Evolutionary conservation across 2,888 invertebrate species (phyloP), one percentile per base, ranked within the genome.

Genomic region (Dolichomitus sp.): DNA sequence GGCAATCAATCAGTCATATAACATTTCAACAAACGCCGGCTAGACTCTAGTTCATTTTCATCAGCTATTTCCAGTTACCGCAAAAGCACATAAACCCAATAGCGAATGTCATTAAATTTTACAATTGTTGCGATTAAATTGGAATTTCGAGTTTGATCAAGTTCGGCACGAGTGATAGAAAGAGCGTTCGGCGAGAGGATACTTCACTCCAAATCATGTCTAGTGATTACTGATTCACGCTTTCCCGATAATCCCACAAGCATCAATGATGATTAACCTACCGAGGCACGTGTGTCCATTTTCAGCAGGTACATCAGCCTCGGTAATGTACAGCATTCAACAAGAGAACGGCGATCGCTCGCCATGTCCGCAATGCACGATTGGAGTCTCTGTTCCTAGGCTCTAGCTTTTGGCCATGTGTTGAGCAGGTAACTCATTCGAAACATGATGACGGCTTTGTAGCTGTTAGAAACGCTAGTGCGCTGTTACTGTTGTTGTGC

Each of bases 241-340:
- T 57, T 45, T 57, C 45, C 57, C 42, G 57, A 70, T 30, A 45
- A 57, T 27, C n/a, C 30, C 42, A 57, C 17, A 40, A 17, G 57
- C 27, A 27, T 72, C 72, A 33, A 30, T 50, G 37, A 50, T 50
- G 73, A 72, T 59, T 45, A 30, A 73, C 45, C 57, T 19, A 61
- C 33, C 19, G 48, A 50, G 23, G 48, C 61, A n/a, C 50, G 73
- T 50, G 45, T 33, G 14, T 33, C 72, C 33, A 23, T 61, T 73
- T 45, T 19, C 65, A 66, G 48, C 27, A 19, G 48, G 17, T 48
- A 45, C 59, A 37, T 27, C 45, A 30, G 57, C 42, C 42, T 5
- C 48, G 12, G 14, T n/a, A 45, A 65, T 19, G 50, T 33, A 11
- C 12, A 50, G 33, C 61, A 61, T 48, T 61, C 27, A 50, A 54